Base-by-base conservation (phyloP, 2,797 vertebrate species). In the Argentina silus region DNA sequence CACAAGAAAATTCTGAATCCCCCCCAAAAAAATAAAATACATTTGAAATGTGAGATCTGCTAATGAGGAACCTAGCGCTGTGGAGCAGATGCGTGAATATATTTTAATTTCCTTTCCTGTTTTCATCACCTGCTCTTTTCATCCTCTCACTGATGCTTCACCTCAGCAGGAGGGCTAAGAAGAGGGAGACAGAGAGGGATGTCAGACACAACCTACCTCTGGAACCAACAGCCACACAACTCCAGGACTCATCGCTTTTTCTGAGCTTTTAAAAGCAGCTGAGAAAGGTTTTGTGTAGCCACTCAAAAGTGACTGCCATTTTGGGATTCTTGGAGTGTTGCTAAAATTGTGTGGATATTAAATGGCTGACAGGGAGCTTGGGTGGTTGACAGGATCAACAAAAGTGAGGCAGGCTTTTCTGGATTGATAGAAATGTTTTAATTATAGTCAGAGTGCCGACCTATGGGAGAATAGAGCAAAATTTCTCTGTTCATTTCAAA, bases 281-380 rank as follows among this genome's bases (percentile, higher is more conserved):
- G 77, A 73, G 80, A 74, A 86, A 84, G 84, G 84, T 84, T 76
- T 76, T 66, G 56, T 50, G 57, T 36, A 69, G 80, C 74, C 63
- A 76, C 65, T 57, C 67, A 69, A 72, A 67, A 81, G 66, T 69
- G 14, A 63, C 42, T 8, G 7, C 61, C 42, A 63, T 63, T 63
- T 10, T 6, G 1, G 42, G 7, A 6, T n/a, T 63, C 43, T 63
- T 27, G 14, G 15, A 11, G 15, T 12, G 15, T 43, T 63, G n/a
- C 14, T 19, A 21, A 19, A n/a, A 23, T 9, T 57, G n/a, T 23
- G 19, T 19, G 17, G 19, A 57, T 12, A 53, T n/a, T 15, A 53
- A 5, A 53, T 53, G 51, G 51, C 51, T 53, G 51, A 53, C 51
- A 53, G 1, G 17, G 3, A 17, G 15, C 4, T 17, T 53, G 51